Evolutionary conservation across 2,113 vertebrate species (phyloP), one percentile per base, ranked within the genome.

Genomic region (Sciurus niger): DNA sequence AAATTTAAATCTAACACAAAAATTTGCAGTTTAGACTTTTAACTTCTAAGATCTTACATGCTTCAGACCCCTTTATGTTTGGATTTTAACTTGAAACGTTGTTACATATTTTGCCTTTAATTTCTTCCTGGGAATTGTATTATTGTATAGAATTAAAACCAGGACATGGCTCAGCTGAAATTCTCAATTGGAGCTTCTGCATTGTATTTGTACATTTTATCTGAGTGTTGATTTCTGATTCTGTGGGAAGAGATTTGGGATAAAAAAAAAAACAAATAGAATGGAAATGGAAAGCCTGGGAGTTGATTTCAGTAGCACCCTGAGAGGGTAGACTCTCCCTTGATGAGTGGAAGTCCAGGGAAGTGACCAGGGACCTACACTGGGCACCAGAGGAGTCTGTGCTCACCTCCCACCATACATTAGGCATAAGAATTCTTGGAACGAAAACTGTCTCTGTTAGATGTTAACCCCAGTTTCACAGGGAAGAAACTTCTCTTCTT

Each of bases 31-130:
- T 84, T 76, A 74, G 18, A 24, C 51, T 88, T 93, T 91, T 83
- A 95, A 37, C 34, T 58, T 72, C 46, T 60, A 80, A 76, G 25
- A 76, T 80, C 90, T 80, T 90, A 84, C 89, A 85, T 63, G n/a
- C 43, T 65, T 77, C 88, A 46, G 2, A 72, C 10, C n/a, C 82
- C 82, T 68, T 28, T 73, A 73, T 58, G 4, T 78, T 53, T 95
- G 67, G 8, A 85, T 91, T 93, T 72, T 92, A 93, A 76, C 5
- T 67, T 60, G 53, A 88, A 84, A 48, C 73, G 48, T 3, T 34
- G 51, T 34, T 73, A 84, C 48, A 79, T 88, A 72, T 40, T 95
- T 84, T 37, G 77, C 0, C n/a, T 96, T 93, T 76, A 37, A 84
- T 84, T 93, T 89, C 13, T 85, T 70, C 6, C 3, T 37, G 17